Conservation (phyloP, 2,113 vertebrate genomes). For the Acanthochromis polyacanthus region DNA sequence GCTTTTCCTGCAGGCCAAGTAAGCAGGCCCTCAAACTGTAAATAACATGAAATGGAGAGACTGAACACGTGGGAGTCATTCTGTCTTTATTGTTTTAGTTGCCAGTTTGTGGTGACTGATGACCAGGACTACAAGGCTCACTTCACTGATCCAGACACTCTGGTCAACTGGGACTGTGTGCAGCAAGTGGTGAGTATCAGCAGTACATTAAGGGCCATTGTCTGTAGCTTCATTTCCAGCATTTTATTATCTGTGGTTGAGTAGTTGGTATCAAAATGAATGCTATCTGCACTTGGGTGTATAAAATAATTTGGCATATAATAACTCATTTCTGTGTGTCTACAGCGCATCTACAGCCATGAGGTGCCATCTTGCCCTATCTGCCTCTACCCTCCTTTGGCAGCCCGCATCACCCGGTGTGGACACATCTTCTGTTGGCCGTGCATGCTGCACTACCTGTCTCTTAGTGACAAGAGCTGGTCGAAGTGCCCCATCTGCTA, state of each 20-base stretch:
- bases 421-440: slow-evolving; percentile 99
- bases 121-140: slow-evolving; percentile 97
- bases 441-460: slow-evolving; percentile 97
- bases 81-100: slow-evolving; percentile 83
- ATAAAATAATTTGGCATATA: background rate
- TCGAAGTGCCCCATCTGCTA: slow-evolving; percentile 99
- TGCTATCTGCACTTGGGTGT: background rate
- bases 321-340: slow-evolving; percentile 6
- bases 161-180: slow-evolving; percentile 99
- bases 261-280: background rate
- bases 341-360: slow-evolving; percentile 96
- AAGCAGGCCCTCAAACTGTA: slow-evolving; percentile 74
- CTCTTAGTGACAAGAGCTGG: slow-evolving; percentile 95
- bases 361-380: slow-evolving; percentile 99
- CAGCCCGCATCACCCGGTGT: slow-evolving; percentile 96
- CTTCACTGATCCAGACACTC: slow-evolving; percentile 97
- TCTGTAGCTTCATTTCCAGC: background rate
- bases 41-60: background rate
- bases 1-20: slow-evolving; percentile 99
- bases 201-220: background rate
- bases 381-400: slow-evolving; percentile 95
- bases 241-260: background rate
- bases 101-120: slow-evolving; percentile 98
- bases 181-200: slow-evolving; percentile 93
- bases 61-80: background rate